These are phyloP conservation scores for Antechinus stuartii DNA, from an alignment of 2,113 vertebrate species.

Conservation along the genomic window DNA sequence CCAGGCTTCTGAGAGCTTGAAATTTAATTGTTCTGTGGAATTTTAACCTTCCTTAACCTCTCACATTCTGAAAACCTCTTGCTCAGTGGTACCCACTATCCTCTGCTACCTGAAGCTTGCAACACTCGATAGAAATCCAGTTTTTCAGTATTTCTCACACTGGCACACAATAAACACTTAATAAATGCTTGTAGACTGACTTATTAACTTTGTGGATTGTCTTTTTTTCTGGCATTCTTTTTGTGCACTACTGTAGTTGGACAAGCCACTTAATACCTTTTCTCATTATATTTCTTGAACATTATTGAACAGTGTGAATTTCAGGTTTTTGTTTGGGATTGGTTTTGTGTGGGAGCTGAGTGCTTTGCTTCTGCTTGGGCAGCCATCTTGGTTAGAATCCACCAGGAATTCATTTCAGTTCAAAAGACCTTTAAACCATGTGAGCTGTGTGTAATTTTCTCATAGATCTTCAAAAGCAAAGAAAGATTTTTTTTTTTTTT, in stretches of 20 bases:
- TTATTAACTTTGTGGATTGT: neutral
- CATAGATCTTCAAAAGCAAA: conserved; percentile 16
- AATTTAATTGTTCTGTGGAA: no score
- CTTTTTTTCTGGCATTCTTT: neutral
- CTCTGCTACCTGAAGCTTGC: no score
- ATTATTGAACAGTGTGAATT: neutral
- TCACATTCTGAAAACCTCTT: no score
- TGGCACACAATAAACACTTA: neutral
- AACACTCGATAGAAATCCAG: no score
- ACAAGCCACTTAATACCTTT: neutral
- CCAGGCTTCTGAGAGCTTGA: no score
- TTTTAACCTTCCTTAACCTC: no score
- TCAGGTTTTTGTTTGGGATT: neutral
- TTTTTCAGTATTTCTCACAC: no score
- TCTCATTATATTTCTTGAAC: neutral
- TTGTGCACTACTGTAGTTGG: neutral
- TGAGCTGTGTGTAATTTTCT: neutral
- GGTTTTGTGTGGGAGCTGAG: neutral
- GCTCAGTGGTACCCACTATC: no score
- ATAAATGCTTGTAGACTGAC: neutral
- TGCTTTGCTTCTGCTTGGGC: neutral
- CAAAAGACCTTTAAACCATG: neutral
- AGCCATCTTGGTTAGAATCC: neutral
- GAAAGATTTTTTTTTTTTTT: neutral
- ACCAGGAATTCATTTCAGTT: neutral